A percentile compares a stretch with the other conserved stretches of the same genome.
These are phyloP conservation scores for western clawed frog (Xenopus tropicalis) DNA, from an alignment of 2,113 vertebrate species.

Conservation along the genomic window UCB_Xtro_10.0 CM004446.2:135678501-135679000, in stretches of 20 bases:
- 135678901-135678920: too few relatives aligned
- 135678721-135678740: conserved; percentile 73
- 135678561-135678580: too few relatives aligned
- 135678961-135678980: too few relatives aligned
- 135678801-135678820: too few relatives aligned
- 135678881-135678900: too few relatives aligned
- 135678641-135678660: conserved; percentile 74
- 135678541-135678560: too few relatives aligned
- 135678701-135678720: conserved; percentile 76
- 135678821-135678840: conserved; percentile 34
- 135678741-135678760: conserved; percentile 77
- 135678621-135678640: conserved; percentile 71
- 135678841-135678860: neutral
- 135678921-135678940: neutral
- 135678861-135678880: too few relatives aligned
- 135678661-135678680: conserved; percentile 68
- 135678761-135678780: conserved; percentile 71
- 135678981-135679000: neutral
- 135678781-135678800: too few relatives aligned
- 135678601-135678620: conserved; percentile 69
- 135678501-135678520: too few relatives aligned
- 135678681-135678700: conserved; percentile 68
- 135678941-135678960: too few relatives aligned
- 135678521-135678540: too few relatives aligned
- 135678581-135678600: conserved; percentile 1